These are phyloP conservation scores for Hemicentrotus pulcherrimus DNA, from an alignment of 35 echinoderm and acorn worm species.

Conservation along the genomic window DNA sequence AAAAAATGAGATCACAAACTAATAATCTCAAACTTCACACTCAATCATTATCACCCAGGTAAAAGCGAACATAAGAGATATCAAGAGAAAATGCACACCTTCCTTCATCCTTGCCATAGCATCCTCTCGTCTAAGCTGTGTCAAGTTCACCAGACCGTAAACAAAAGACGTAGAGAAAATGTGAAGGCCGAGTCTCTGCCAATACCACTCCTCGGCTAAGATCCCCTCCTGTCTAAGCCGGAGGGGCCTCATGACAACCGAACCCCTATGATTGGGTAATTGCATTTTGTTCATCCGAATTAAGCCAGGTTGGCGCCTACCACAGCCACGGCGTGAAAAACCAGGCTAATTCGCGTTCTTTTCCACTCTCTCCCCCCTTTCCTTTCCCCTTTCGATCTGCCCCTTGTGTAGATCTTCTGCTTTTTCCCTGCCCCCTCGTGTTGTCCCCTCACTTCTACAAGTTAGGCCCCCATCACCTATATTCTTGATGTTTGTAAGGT, in stretches of 20 bases:
- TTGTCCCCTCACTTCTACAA: not conserved
- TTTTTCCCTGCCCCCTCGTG: not conserved
- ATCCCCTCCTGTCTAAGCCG: constrained; percentile 13
- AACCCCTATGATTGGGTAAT: constrained; percentile 53
- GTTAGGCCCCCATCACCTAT: not conserved
- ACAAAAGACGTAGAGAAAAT: constrained; percentile 25
- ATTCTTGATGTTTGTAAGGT: not conserved
- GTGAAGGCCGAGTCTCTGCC: constrained; percentile 27
- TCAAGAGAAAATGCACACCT: not conserved
- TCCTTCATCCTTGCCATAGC: not conserved
- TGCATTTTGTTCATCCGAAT: constrained; percentile 56
- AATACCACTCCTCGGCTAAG: not conserved
- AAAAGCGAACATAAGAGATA: not conserved
- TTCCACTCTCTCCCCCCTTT: not conserved
- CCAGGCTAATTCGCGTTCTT: constrained; percentile 41
- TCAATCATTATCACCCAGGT: not conserved
- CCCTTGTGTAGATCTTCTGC: not conserved
- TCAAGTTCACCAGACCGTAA: not conserved
- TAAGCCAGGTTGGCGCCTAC: constrained; percentile 50
- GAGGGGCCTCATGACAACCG: constrained; percentile 43
- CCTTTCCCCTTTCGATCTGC: constrained; percentile 20
- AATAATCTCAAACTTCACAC: not conserved
- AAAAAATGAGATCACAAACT: not conserved
- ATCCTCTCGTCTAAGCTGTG: not conserved
- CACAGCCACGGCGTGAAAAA: constrained; percentile 43